Evolutionary conservation across 1,140 invertebrate genomes (phyloP).

Genomic region (Sycophaga agraensis): DNA sequence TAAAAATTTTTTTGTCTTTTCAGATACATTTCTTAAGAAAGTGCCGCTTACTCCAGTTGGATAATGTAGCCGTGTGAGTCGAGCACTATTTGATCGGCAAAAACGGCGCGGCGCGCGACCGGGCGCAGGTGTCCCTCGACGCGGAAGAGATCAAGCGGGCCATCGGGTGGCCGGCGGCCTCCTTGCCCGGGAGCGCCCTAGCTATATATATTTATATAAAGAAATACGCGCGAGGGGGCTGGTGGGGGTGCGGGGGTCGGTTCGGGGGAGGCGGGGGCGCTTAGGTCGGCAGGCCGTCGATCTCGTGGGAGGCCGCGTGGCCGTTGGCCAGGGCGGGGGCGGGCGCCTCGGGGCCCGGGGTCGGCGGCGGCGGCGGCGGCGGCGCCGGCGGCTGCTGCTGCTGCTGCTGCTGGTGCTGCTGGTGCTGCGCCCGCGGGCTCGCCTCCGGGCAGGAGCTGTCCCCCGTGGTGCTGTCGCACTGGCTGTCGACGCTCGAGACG

Average conservation of each 20-base stretch:
- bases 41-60: not conserved
- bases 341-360: not conserved
- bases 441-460: conserved; percentile 17
- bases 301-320: conserved; percentile 33
- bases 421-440: conserved; percentile 40
- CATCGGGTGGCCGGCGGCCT: too few relatives aligned
- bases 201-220: not conserved
- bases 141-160: too few relatives aligned
- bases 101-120: too few relatives aligned
- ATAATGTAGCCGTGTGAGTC: too few relatives aligned
- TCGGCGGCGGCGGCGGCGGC: not conserved
- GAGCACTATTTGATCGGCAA: too few relatives aligned
- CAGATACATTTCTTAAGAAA: conserved; percentile 17
- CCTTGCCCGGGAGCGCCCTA: too few relatives aligned
- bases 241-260: too few relatives aligned
- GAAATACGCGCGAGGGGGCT: not conserved
- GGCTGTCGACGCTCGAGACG: conserved; percentile 49
- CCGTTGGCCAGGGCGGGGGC: conserved; percentile 29
- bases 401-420: conserved; percentile 35
- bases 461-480: conserved; percentile 44
- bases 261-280: too few relatives aligned
- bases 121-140: too few relatives aligned
- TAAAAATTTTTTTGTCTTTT: conserved; percentile 17
- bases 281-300: conserved; percentile 39
- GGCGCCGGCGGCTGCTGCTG: not conserved